Base-by-base conservation (phyloP, 2,888 invertebrate species). In the Kuschelorhynchus macadamiae region DNA sequence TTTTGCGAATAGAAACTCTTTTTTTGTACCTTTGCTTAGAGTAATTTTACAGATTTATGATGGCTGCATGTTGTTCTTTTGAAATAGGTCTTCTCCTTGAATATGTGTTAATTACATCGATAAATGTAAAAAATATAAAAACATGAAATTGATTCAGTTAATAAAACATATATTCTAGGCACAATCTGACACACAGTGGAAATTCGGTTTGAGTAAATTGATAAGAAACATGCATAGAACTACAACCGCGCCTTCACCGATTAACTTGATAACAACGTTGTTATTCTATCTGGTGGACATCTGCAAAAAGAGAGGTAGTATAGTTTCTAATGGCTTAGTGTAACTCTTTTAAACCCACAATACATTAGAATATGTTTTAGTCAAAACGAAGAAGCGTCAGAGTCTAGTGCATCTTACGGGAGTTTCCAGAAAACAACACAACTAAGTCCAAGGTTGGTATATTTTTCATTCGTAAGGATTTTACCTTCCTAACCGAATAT, bases 171-270 rank as follows among this genome's bases (percentile, higher is more conserved):
- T n/a, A 32, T 69, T 67, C 79, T 89, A 97, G 91, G 98, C 98
- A 32, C 98, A 98, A 90, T 98, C 98, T 44, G 99, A 99, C 85
- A 98, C 97, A 78, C 99, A 99, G 85, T 99, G 99, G 99, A 99
- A 99, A 86, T 99, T 97, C 83, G 98, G 98, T 21, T 85, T 99
- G 80, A 98, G 98, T 59, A 99, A 99, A 85, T 88, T 99, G 80
- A 97, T 99, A 82, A 88, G 98, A 74, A 97, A 97, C 82, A 99
- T 99, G 98, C 98, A 98, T 86, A 91, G 93, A 79, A 97, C 98
- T 7, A 96, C 94, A 62, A 97, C 98, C 0, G 98, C 99, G 0
- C 98, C 99, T 0, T 94, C 98, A 11, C 99, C 99, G 0, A 90
- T 99, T 74, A 99, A 99, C 85, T 89, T 99, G 74, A 90, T 99